These are phyloP conservation scores for Euwallacea fornicatus DNA, from an alignment of 1,140 invertebrate genomes.

Conservation along the genomic window DNA sequence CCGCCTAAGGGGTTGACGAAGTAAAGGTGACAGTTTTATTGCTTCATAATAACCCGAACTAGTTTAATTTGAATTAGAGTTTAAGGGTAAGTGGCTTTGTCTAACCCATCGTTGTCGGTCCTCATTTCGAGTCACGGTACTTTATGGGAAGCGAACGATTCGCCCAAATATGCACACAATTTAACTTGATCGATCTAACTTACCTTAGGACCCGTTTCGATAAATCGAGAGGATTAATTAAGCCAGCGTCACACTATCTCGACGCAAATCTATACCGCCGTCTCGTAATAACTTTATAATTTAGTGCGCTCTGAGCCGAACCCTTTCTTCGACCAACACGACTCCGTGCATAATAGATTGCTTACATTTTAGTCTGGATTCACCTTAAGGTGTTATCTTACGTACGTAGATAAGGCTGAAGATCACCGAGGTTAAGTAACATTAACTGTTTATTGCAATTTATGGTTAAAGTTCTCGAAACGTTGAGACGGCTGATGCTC, in stretches of 20 bases:
- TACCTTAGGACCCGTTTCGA: constrained; percentile 18
- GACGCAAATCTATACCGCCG: constrained; percentile 50
- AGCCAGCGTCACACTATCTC: constrained; percentile 55
- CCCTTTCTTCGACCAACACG: constrained; percentile 42
- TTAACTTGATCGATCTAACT: constrained; percentile 14
- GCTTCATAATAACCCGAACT: constrained; percentile 37
- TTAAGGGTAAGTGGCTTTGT: constrained; percentile 15
- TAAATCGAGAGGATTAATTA: constrained; percentile 50
- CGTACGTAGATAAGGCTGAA: constrained; percentile 49
- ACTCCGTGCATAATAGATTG: constrained; percentile 52
- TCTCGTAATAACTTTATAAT: constrained; percentile 57
- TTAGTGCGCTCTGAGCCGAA: constrained; percentile 52
- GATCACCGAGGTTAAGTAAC: constrained; percentile 53
- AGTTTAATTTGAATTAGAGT: constrained; percentile 36
- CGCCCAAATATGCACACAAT: constrained; percentile 5
- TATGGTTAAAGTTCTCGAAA: constrained; percentile 39
- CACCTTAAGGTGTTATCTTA: constrained; percentile 52
- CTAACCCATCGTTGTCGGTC: constrained; percentile 3
- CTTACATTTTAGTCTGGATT: constrained; percentile 50
- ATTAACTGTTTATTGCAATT: constrained; percentile 54
- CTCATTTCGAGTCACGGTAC: constrained; percentile 1
- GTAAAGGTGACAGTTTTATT: constrained; percentile 39
- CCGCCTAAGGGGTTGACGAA: constrained; percentile 36
- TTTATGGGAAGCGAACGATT: neutral
- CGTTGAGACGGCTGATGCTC: constrained; percentile 26